These are phyloP conservation scores for Cydia strobilella DNA, from an alignment of 1,140 invertebrate species.

Conservation along the genomic window DNA sequence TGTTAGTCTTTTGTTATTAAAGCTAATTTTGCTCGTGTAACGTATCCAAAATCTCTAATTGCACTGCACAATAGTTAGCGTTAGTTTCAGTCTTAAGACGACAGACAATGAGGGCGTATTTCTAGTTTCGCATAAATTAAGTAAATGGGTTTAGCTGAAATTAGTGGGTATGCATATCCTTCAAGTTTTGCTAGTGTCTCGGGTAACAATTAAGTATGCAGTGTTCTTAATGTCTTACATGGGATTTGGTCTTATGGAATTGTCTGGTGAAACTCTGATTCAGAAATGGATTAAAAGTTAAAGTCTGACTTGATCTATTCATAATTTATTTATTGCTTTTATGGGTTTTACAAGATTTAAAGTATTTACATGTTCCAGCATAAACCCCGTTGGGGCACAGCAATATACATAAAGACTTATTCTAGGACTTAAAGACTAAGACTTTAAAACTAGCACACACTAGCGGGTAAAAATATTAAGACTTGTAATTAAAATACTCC, in stretches of 20 bases:
- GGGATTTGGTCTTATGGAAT: neutral
- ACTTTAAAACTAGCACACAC: too few relatives aligned
- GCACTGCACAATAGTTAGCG: neutral
- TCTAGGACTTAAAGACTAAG: too few relatives aligned
- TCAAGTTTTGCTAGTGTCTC: neutral
- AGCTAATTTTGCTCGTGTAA: neutral
- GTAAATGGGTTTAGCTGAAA: conserved; percentile 24
- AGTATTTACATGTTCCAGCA: too few relatives aligned
- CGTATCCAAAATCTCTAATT: neutral
- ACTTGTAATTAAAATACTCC: too few relatives aligned
- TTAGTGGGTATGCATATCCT: conserved; percentile 12
- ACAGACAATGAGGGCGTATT: neutral
- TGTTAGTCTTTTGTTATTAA: neutral
- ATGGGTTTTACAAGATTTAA: too few relatives aligned
- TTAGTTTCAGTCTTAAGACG: neutral
- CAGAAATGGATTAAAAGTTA: too few relatives aligned
- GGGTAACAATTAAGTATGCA: neutral
- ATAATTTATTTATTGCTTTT: too few relatives aligned
- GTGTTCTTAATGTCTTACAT: conserved; percentile 5
- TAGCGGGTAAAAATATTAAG: too few relatives aligned
- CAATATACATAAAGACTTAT: too few relatives aligned
- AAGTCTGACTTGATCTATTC: too few relatives aligned
- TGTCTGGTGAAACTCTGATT: neutral
- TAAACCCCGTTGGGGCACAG: too few relatives aligned
- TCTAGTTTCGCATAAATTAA: conserved; percentile 22